Percentiles rank a stretch among this genome's conserved stretches.
These are phyloP conservation scores for Capreolus pygargus DNA, from an alignment of 2,113 vertebrate species.

Conservation along the genomic window DNA sequence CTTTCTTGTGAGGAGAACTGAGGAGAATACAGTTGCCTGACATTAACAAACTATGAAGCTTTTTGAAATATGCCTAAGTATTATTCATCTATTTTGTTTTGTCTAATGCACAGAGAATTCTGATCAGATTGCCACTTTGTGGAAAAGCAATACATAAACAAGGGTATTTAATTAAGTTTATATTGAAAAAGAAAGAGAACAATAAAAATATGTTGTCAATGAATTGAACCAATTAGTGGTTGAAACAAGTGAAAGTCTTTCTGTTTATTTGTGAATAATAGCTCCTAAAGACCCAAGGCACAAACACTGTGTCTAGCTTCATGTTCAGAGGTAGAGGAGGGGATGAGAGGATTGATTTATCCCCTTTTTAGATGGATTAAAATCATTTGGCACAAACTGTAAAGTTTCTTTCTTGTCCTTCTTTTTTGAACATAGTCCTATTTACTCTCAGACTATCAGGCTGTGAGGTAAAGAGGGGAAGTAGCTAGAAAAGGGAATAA, in stretches of 20 bases:
- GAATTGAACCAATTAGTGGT: conserved; percentile 73
- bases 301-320: conserved; percentile 56
- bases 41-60: background rate
- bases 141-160: conserved; percentile 62
- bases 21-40: no score
- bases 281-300: conserved; percentile 40
- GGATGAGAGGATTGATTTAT: conserved; percentile 62
- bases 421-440: conserved; percentile 42
- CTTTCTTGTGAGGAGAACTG: no score
- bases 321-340: background rate
- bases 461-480: conserved; percentile 71
- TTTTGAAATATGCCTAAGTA: conserved; percentile 51
- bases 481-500: conserved; percentile 52
- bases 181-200: conserved; percentile 68
- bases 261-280: conserved; percentile 60
- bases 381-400: conserved; percentile 76
- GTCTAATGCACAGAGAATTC: conserved; percentile 36
- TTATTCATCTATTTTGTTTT: conserved; percentile 61
- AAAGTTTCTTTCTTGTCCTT: conserved; percentile 70
- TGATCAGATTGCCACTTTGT: conserved; percentile 54
- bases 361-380: conserved; percentile 66
- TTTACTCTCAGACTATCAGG: conserved; percentile 61
- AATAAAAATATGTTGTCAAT: conserved; percentile 75
- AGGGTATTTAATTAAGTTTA: conserved; percentile 71
- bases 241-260: conserved; percentile 71